Percentiles rank a stretch among this genome's conserved stretches.
phyloP scores from a whole-genome alignment of 1,140 invertebrate genomes.

The Cyclina sinensis region DNA sequence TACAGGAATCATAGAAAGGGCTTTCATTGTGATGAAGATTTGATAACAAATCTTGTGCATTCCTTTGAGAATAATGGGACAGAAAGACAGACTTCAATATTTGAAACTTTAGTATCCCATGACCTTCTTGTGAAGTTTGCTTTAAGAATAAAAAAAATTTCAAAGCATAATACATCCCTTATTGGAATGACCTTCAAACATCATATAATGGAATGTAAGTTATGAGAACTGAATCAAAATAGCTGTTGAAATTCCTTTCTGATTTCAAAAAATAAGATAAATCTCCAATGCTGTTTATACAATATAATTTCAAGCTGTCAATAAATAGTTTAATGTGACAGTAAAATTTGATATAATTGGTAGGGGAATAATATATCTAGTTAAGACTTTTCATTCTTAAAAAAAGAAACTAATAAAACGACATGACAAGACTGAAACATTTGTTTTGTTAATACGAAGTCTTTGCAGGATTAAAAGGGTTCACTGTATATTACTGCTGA shows the following conservation, averaged over 20 bases:
- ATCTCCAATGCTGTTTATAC: no score
- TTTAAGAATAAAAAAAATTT: background rate
- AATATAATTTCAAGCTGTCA: background rate
- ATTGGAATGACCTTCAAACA: conserved; percentile 16
- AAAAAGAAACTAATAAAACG: no score
- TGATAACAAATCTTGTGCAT: conserved; percentile 32
- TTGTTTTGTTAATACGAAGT: no score
- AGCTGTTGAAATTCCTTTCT: conserved; percentile 1
- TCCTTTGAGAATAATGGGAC: conserved; percentile 25
- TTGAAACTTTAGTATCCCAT: conserved; percentile 2
- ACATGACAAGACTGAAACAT: no score
- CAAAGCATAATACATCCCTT: background rate
- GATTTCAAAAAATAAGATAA: no score
- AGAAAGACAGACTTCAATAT: conserved; percentile 3
- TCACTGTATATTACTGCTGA: no score
- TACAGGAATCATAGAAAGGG: conserved; percentile 41
- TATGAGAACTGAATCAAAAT: conserved; percentile 4
- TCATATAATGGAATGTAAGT: background rate
- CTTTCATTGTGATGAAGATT: conserved; percentile 41
- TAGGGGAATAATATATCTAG: background rate
- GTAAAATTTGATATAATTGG: conserved; percentile 13
- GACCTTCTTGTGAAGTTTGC: background rate
- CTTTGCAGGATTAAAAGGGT: no score
- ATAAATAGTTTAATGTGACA: conserved; percentile 15
- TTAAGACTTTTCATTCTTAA: no score